Base-by-base conservation (phyloP, 2,888 invertebrate species). In the Bunonema sp. region DNA sequence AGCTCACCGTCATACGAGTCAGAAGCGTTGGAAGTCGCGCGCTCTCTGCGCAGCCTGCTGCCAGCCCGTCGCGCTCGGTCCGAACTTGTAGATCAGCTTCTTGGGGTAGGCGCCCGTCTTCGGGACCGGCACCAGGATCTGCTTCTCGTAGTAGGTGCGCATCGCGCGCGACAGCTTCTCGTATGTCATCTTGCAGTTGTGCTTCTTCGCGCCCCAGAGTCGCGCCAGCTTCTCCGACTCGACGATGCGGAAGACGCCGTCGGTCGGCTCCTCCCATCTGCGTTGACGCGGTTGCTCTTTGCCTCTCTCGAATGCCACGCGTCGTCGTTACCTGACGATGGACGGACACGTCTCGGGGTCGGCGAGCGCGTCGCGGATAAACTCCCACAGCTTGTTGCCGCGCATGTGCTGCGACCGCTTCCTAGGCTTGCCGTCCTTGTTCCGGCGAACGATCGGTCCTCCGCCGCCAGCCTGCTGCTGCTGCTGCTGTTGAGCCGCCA, bases 131-230 rank as follows among this genome's bases (percentile, higher is more conserved):
- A 63, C 69, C 39, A 71, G 59, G 34, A 71, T 70, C 45, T 69
- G 59, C 47, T 61, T 69, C 45, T 67, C 68, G 50, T 71, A 71
- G 54, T 71, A 71, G 21, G 70, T 71, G 50, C 71, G 77, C 81
- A 87, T 83, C 15, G 86, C 86, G 49, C 86, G 73, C 70, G 84
- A 84, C 61, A 87, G 78, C 72, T 87, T 87, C 70, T 86, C 86
- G 67, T 85, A 87, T 31, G 82, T 85, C 86, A 87, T 87, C 68
- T 80, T 79, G 37, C 79, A 79, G 67, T 86, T 86, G 69, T 82
- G 80, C 69, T 85, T 85, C 69, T 82, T 74, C 47, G 79, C 78
- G 3, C 85, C 85, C 86, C 86, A 86, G 34, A 84, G 75, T 60
- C 81, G 79, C 1, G 86, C 85, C 3, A 86, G 82, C 64, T 81